Evolutionary conservation across 2,888 invertebrate species (phyloP).

Genomic region (Neoscelio sp.): DNA sequence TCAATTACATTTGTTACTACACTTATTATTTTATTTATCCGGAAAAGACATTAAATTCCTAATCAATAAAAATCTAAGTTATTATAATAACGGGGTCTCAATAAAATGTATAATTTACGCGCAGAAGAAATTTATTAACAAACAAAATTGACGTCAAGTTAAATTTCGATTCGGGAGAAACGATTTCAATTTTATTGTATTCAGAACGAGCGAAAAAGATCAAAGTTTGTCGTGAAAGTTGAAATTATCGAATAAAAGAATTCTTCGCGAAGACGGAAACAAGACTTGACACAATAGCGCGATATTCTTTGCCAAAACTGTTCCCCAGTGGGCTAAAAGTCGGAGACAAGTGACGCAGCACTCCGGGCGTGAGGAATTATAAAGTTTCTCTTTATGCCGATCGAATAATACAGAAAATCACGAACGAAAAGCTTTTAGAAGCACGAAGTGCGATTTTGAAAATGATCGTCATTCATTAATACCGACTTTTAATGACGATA

Average conservation of each 20-base stretch:
- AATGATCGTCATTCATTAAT: too few relatives aligned
- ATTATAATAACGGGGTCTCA: too few relatives aligned
- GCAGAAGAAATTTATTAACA: too few relatives aligned
- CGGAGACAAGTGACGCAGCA: conserved; percentile 7
- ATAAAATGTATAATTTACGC: too few relatives aligned
- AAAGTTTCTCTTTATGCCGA: conserved; percentile 40
- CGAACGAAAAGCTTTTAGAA: too few relatives aligned
- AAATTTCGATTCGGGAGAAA: conserved; percentile 26
- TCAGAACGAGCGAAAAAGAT: conserved; percentile 54
- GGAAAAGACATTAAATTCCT: too few relatives aligned
- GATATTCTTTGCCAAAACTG: conserved; percentile 50
- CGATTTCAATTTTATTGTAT: conserved; percentile 65
- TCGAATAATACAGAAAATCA: conserved; percentile 9
- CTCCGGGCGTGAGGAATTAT: conserved; percentile 26
- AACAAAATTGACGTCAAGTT: too few relatives aligned
- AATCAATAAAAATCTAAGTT: too few relatives aligned
- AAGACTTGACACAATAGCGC: conserved; percentile 43
- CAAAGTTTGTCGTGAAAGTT: conserved; percentile 64
- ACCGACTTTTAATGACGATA: too few relatives aligned
- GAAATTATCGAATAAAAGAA: conserved; percentile 60
- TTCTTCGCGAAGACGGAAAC: conserved; percentile 35
- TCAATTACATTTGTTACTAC: too few relatives aligned
- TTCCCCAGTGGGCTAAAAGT: conserved; percentile 19
- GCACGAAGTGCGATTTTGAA: too few relatives aligned
- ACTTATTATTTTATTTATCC: too few relatives aligned